Evolutionary conservation across 1,140 invertebrate species (phyloP), one percentile per base, ranked within the genome.

Genomic region (Pogonognathellus flavescens): DNA sequence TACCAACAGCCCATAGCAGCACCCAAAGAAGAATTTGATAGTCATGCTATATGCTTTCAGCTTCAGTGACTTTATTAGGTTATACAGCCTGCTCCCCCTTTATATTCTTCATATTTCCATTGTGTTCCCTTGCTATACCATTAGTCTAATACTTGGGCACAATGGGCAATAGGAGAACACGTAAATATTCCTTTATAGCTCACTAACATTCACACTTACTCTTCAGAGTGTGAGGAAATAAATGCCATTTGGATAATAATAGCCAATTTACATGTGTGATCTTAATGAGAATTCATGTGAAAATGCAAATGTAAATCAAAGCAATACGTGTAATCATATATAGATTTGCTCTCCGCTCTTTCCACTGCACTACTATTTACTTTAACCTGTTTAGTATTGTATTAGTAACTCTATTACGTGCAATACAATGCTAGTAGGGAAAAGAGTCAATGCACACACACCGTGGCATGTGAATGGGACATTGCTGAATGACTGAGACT

Each of bases 261-360:
- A 57, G 80, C 50, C 80, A 81, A 81, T 81, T 81, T 81, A 53
- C 80, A 81, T 81, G 80, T 59, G 80, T 81, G 80, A 81, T 81
- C 80, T 53, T 55, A 81, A 81, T 81, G 80, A 81, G 52, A 81
- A 81, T 81, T 25, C 80, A 81, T 81, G 80, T 59, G 80, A 53
- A 41, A 81, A 5, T 81, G 80, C 22, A 52, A 81, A 81, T 59
- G 80, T 55, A 81, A 81, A 81, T 81, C 80, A 81, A 57, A 81
- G 52, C 50, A 50, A 76, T 76, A 76, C 52, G 14, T 81, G 80
- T 81, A 53, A 81, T 81, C 50, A 81, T 80, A 59, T 59, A 59
- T 16, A 80, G 50, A 80, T 66, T 80, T 80, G 72, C 50, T 20
- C 41, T 31, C 72, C 16, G 13, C 16, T 80, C 2, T 7, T 80